These are phyloP conservation scores for Leucophenga maculata DNA, from an alignment of 2,888 invertebrate species.

Conservation along the genomic window DNA sequence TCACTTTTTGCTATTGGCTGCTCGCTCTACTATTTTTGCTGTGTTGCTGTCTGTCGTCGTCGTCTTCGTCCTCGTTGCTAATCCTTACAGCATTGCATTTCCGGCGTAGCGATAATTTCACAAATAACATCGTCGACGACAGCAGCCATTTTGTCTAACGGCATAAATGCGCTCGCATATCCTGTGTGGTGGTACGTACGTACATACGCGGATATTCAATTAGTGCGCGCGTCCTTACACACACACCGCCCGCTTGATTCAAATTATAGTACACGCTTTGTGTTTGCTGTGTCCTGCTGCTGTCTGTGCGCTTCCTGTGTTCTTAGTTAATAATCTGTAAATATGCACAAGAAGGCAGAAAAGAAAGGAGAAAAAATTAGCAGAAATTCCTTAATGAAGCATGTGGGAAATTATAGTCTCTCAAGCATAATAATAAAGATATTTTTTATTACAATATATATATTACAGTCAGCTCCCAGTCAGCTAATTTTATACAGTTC, in stretches of 20 bases:
- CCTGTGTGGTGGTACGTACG: not conserved
- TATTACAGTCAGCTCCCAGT: too few relatives aligned
- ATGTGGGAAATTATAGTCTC: conserved; percentile 9
- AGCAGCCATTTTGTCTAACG: not conserved
- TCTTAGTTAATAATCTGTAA: not conserved
- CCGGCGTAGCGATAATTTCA: not conserved
- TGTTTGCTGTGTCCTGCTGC: not conserved
- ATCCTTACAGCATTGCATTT: conserved; percentile 3
- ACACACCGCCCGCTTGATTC: not conserved
- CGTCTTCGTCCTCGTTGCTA: not conserved
- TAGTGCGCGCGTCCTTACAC: not conserved
- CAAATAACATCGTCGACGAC: not conserved
- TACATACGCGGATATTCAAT: not conserved
- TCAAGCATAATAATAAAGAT: not conserved
- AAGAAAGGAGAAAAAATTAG: not conserved
- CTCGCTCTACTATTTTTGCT: too few relatives aligned
- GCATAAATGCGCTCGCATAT: not conserved
- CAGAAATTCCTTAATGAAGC: conserved; percentile 18
- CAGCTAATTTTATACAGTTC: conserved; percentile 29
- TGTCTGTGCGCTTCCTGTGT: not conserved
- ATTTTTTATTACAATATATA: not conserved
- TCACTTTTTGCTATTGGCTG: not conserved
- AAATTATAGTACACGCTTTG: not conserved
- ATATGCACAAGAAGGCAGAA: not conserved
- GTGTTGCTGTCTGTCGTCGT: not conserved